Base-by-base conservation (phyloP, 2,888 invertebrate species). In the Balanococcus diminutus region DNA sequence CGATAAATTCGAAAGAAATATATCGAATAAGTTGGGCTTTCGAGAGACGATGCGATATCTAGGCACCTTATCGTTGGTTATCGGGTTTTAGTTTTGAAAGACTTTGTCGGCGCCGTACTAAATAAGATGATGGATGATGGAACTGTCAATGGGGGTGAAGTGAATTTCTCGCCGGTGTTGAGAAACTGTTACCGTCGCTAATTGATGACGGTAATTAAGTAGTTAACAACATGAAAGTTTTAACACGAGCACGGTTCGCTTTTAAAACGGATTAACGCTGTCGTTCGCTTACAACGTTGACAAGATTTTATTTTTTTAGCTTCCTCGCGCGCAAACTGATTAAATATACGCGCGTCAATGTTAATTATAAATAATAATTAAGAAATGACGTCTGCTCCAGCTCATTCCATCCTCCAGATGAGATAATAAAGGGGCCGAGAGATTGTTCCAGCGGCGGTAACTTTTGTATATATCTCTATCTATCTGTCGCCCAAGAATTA, bases 201-300 rank as follows among this genome's bases (percentile, higher is more conserved):
- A 72, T 72, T 72, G 72, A 72, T 72, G 72, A 72, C 72, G 72
- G 72, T 72, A 72, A 72, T 72, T 72, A 72, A 72, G 72, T 72
- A 72, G 72, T 72, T 72, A 72, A 72, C 72, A 72, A 72, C 72
- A 72, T 72, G 31, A 72, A 72, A 72, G 72, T 72, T 72, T 72
- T 72, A 72, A 72, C 72, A 31, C 28, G 5, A 72, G 72, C 72
- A 42, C 42, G 42, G 42, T 16, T 72, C 72, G 72, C 72, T 72
- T 72, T 72, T 72, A 31, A 61, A 72, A 72, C 72, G 31, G 72
- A 72, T 72, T 72, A 72, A 72, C 72, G 72, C 31, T 72, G 72
- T 72, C 72, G 31, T 72, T 72, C 31, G 22, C 16, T 72, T 31
- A 31, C 31, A 72, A 72, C 14, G 28, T 72, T 72, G 72, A 72